Evolutionary conservation across 1,140 invertebrate genomes (phyloP).

Genomic region (Harpegnathos saltator): DNA sequence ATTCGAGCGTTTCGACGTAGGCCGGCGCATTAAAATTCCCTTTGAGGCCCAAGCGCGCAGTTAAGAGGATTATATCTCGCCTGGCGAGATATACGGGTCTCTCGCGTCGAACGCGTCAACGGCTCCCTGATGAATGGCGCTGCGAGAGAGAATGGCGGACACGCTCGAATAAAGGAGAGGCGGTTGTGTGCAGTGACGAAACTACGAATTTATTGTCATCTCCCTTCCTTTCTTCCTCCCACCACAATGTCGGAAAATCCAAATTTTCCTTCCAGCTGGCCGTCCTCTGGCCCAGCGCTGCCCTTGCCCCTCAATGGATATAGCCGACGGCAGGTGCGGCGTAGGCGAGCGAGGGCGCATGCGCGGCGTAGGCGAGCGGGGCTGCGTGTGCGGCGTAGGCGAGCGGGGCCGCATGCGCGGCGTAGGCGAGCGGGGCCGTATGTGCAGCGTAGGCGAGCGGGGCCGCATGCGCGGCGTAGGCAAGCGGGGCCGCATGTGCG

Average conservation of each 20-base stretch:
- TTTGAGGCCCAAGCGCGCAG: conserved; percentile 40
- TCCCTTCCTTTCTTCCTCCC: too few species aligned
- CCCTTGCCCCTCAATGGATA: conserved; percentile 14
- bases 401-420: conserved; percentile 33
- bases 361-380: too few species aligned
- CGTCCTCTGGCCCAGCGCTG: too few species aligned
- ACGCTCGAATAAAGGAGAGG: background rate
- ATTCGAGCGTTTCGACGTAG: conserved; percentile 30
- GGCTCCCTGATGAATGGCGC: background rate
- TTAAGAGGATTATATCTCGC: conserved; percentile 47
- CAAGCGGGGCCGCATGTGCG: conserved; percentile 87
- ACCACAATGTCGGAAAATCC: background rate
- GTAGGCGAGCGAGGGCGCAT: too few species aligned
- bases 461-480: conserved; percentile 16
- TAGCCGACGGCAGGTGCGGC: conserved; percentile 74
- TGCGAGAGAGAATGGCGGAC: background rate
- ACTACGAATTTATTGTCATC: conserved; percentile 34
- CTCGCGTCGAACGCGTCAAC: conserved; percentile 22
- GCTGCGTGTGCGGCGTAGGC: conserved; percentile 79
- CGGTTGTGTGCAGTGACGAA: background rate
- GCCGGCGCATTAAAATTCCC: conserved; percentile 49
- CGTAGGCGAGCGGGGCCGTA: conserved; percentile 84
- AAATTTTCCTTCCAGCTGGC: background rate
- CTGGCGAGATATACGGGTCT: background rate
- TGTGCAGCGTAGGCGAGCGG: conserved; percentile 82